Conservation (phyloP, 2,113 vertebrate genomes). For the Myrmecobius fasciatus region DNA sequence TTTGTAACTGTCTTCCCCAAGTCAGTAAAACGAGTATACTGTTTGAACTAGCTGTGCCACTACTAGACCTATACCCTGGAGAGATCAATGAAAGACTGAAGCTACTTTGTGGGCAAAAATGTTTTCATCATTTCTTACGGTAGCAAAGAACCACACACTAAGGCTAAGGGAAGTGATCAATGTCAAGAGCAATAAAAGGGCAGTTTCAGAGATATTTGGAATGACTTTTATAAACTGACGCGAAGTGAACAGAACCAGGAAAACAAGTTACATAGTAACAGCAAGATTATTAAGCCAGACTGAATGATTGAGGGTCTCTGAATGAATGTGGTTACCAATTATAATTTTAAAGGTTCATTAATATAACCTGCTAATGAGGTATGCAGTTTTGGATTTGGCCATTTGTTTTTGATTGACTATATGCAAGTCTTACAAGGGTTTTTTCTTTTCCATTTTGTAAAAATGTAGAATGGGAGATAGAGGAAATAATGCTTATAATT, state of each 20-base stretch:
- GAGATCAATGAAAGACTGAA: background rate
- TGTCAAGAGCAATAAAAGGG: background rate
- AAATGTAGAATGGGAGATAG: background rate
- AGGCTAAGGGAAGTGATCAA: background rate
- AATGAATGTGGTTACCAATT: background rate
- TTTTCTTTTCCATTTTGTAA: background rate
- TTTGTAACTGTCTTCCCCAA: background rate
- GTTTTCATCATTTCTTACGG: background rate
- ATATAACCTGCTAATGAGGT: background rate
- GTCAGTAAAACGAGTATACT: background rate
- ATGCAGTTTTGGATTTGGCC: background rate
- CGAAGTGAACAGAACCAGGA: background rate
- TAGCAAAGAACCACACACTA: background rate
- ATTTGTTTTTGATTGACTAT: background rate
- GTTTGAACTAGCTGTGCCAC: background rate
- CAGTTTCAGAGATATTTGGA: background rate
- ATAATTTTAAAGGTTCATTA: background rate
- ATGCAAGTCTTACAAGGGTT: background rate
- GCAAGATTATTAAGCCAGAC: background rate
- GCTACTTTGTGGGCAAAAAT: background rate
- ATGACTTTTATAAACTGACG: background rate
- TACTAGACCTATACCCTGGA: background rate
- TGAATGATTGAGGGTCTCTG: background rate
- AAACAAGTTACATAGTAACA: background rate
- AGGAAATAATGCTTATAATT: background rate